Percentiles rank a stretch among this genome's conserved stretches.
phyloP scores from a whole-genome alignment of 2,797 vertebrate genomes.

The Arremon brunneinucha region DNA sequence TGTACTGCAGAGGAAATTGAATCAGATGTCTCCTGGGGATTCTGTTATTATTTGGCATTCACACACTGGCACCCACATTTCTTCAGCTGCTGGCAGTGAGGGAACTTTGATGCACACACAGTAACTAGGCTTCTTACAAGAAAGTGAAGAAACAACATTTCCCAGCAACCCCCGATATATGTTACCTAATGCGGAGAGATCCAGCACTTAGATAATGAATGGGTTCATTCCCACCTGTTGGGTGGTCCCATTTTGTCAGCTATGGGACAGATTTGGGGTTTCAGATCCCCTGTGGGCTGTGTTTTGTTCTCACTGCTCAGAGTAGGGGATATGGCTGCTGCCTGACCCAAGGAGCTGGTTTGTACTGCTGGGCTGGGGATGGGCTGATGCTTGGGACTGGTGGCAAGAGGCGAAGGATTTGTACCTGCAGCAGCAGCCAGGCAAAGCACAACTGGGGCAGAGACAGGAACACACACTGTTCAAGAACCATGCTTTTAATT shows the following conservation, averaged over 20 bases:
- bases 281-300: neutral
- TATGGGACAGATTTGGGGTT: neutral
- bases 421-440: accelerated
- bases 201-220: neutral
- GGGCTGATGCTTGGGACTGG: neutral
- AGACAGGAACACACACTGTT: neutral
- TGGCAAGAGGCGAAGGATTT: neutral
- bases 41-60: conserved; percentile 54
- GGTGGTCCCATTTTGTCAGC: neutral
- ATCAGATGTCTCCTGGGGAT: conserved; percentile 44
- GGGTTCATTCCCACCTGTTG: neutral
- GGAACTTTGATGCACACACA: neutral
- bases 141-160: neutral
- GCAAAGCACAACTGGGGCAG: neutral
- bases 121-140: neutral
- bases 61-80: conserved; percentile 46
- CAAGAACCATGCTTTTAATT: neutral
- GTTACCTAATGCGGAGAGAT: neutral
- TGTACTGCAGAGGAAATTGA: conserved; percentile 43
- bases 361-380: neutral
- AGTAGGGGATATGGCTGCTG: neutral
- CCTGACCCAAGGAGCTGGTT: neutral
- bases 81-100: conserved; percentile 18
- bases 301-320: neutral
- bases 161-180: neutral